phyloP scores from a whole-genome alignment of 2,888 invertebrate genomes.

The Temnothorax rugatulus region DNA sequence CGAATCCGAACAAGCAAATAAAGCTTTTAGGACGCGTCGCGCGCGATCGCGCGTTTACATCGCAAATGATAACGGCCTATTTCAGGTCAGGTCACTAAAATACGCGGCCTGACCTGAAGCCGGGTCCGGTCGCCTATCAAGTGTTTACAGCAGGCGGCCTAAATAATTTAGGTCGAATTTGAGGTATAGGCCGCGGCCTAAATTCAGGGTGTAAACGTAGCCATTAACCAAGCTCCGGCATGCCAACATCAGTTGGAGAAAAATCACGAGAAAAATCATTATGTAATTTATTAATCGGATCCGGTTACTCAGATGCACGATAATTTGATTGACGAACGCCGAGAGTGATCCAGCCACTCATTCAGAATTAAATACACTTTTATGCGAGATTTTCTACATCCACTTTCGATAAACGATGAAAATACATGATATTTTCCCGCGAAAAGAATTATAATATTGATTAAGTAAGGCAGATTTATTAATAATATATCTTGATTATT shows the following conservation, averaged over 20 bases:
- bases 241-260: background rate
- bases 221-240: conserved; percentile 60
- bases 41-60: too few species aligned
- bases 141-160: too few species aligned
- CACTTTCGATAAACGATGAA: background rate
- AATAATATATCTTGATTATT: background rate
- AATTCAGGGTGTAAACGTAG: too few species aligned
- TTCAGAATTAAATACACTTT: conserved; percentile 19
- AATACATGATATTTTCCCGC: background rate
- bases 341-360: background rate
- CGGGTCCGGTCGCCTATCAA: too few species aligned
- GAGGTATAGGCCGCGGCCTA: too few species aligned
- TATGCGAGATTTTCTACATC: conserved; percentile 10
- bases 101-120: too few species aligned
- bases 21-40: too few species aligned
- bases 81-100: too few species aligned
- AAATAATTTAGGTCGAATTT: too few species aligned
- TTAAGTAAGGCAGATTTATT: conserved; percentile 20
- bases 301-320: conserved; percentile 56
- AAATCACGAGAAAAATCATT: conserved; percentile 58
- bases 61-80: too few species aligned
- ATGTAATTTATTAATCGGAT: conserved; percentile 57
- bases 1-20: too few species aligned
- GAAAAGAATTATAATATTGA: conserved; percentile 7
- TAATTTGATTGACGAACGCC: conserved; percentile 19